phyloP scores from a whole-genome alignment of 2,797 vertebrate species.

The Rhadinocentrus ornatus region DNA sequence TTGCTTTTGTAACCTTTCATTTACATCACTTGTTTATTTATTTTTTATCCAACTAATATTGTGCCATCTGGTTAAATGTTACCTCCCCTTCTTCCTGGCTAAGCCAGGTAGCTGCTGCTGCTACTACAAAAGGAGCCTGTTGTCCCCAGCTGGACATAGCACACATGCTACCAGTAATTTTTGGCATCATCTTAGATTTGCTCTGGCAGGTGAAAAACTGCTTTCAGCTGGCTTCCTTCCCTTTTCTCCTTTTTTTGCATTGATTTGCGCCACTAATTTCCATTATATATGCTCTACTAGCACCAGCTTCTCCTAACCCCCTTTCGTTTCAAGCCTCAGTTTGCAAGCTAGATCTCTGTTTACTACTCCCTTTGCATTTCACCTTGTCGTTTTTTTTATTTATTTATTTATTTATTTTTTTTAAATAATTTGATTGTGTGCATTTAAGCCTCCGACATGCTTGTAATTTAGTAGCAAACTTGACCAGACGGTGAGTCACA shows the following conservation, averaged over 20 bases:
- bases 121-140: slow-evolving; percentile 54
- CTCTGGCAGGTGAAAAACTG: slow-evolving; percentile 64
- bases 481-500: slow-evolving; percentile 33
- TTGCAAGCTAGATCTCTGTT: slow-evolving; percentile 2
- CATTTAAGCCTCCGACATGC: slow-evolving; percentile 18
- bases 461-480: slow-evolving; percentile 17
- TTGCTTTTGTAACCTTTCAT: not conserved
- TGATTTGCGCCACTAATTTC: slow-evolving; percentile 7
- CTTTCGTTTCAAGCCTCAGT: not conserved
- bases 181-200: slow-evolving; percentile 74
- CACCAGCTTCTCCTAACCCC: not conserved
- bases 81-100: not conserved
- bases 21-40: not conserved
- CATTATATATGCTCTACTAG: slow-evolving; percentile 11
- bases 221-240: slow-evolving; percentile 41
- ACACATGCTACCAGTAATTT: slow-evolving; percentile 52
- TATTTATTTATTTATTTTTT: too few species aligned
- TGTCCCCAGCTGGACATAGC: slow-evolving; percentile 67
- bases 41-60: not conserved
- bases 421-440: not conserved
- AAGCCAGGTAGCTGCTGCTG: slow-evolving; percentile 37
- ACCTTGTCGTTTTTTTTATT: slow-evolving; percentile 8
- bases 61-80: not conserved
- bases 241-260: not conserved
- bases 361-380: slow-evolving; percentile 6